Evolutionary conservation across 2,797 vertebrate genomes (phyloP), one percentile per base, ranked within the genome.

Genomic region (Notolabrus celidotus): DNA sequence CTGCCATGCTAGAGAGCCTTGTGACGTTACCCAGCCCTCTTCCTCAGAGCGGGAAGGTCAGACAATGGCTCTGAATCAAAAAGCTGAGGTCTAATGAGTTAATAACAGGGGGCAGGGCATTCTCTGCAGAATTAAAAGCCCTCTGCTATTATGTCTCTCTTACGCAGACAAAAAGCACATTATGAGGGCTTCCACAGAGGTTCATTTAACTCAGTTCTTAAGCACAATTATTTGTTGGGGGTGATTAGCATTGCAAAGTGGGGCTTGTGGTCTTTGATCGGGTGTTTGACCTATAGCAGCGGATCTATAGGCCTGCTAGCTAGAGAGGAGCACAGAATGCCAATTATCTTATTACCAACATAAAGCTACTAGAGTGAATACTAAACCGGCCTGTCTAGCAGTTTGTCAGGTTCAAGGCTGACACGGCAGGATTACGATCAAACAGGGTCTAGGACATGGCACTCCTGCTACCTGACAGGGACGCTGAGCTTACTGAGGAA

Each of bases 271-370:
- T 90, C 93, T 93, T 88, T 93, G 91, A 93, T 93, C 80, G 43
- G 81, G 84, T 89, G 83, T 92, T 88, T 93, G 92, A 94, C 93
- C 92, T 90, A 83, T 70, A 86, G 82, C 86, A 61, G 90, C 83
- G 74, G 87, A 93, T 93, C 91, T 86, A 89, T 90, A 90, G 76
- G 77, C 60, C 72, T 65, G 80, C 73, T 80, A 82, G 82, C 78
- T 52, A 51, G 81, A 85, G 68, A 82, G 66, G 67, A 71, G 58
- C 10, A 56, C 87, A 83, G 91, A 89, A 91, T 91, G 87, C 85
- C 93, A 94, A 93, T 94, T 92, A 94, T 91, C 89, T 74, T 67
- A 91, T 93, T 91, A 92, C 92, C 86, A 93, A 87, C 88, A 85
- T 77, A 69, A 42, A 67, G 77, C 62, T 29, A 49, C 74, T 56